Percentiles rank a stretch among this genome's conserved stretches.
phyloP scores from a whole-genome alignment of 2,113 vertebrate species.

The Ciconia maguari region DNA sequence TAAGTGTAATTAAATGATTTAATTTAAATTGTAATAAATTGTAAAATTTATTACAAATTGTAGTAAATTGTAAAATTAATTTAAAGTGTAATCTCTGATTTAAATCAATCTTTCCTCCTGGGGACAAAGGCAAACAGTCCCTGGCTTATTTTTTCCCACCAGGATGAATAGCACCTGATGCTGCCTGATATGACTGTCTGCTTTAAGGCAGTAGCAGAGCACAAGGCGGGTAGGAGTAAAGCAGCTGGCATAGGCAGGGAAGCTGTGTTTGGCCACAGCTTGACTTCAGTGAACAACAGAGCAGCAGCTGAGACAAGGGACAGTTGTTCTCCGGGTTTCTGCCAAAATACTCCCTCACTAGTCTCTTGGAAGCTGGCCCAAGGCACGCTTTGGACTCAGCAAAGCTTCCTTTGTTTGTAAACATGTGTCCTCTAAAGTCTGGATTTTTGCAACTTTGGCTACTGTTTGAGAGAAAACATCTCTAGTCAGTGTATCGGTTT shows the following conservation, averaged over 20 bases:
- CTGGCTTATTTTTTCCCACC: not conserved
- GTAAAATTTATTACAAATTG: too few relatives aligned
- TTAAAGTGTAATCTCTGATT: not conserved
- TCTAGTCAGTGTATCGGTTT: not conserved
- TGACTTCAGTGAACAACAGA: not conserved
- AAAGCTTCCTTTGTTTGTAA: slow-evolving; percentile 4
- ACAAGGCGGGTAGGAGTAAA: not conserved
- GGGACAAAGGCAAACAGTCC: not conserved
- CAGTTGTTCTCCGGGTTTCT: not conserved
- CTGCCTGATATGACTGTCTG: not conserved
- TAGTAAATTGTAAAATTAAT: too few relatives aligned
- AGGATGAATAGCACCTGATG: not conserved
- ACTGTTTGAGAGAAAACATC: not conserved
- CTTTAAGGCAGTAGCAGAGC: not conserved
- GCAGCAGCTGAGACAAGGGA: not conserved
- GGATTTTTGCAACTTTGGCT: not conserved
- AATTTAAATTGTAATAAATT: too few relatives aligned
- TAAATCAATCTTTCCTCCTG: not conserved
- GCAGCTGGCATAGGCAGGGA: not conserved
- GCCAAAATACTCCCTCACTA: not conserved
- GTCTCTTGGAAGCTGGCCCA: not conserved
- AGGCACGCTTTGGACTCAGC: not conserved
- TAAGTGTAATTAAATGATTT: slow-evolving; percentile 20
- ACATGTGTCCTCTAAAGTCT: not conserved
- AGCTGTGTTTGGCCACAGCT: not conserved